phyloP scores from a whole-genome alignment of 1,140 invertebrate species.

The Ostrea edulis region DNA sequence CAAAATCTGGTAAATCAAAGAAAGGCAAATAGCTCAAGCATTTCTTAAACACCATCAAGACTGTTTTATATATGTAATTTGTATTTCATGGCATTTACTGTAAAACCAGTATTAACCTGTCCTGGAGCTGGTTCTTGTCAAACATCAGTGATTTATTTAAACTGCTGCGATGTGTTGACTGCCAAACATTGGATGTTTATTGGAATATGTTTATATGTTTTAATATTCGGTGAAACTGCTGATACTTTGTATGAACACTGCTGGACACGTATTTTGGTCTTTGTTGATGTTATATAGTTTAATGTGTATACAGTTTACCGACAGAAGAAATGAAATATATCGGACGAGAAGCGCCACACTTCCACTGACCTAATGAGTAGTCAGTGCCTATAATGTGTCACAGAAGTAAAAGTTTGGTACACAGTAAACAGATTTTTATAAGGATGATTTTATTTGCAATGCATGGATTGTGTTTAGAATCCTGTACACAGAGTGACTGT shows the following conservation, averaged over 20 bases:
- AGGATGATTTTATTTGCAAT: no score
- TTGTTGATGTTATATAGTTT: not conserved
- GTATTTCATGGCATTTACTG: not conserved
- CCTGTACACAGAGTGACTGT: not conserved
- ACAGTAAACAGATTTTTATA: no score
- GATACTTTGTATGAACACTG: slow-evolving; percentile 8
- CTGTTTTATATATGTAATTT: not conserved
- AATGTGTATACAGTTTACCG: not conserved
- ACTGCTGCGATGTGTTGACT: not conserved
- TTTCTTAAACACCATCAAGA: not conserved
- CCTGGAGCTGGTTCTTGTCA: not conserved
- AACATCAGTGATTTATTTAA: not conserved
- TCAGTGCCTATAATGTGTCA: no score
- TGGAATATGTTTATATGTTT: not conserved
- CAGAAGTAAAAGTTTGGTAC: no score
- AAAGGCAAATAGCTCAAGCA: slow-evolving; percentile 52
- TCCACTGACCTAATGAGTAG: no score
- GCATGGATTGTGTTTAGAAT: not conserved
- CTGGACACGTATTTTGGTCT: not conserved
- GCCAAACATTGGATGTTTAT: not conserved
- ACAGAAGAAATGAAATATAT: no score
- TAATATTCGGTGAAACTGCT: not conserved
- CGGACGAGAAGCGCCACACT: no score
- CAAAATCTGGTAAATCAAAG: slow-evolving; percentile 58
- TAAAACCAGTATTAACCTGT: not conserved